Conservation (phyloP, 2,113 vertebrate species). For the Columba janthina region DNA sequence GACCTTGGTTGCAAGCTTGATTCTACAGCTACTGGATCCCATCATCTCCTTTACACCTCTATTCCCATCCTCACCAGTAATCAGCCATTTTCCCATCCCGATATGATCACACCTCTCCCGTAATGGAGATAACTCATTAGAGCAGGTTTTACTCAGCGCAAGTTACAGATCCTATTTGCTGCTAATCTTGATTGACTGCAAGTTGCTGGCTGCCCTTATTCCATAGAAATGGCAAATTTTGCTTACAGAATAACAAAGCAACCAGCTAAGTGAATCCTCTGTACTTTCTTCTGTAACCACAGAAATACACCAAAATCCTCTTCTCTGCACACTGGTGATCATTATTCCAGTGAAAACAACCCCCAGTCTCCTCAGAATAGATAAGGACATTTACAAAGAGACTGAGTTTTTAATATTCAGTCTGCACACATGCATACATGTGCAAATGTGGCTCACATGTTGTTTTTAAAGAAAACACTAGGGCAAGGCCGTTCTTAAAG, state of each 20-base stretch:
- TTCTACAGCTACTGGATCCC: neutral
- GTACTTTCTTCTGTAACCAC: neutral
- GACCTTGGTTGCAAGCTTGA: neutral
- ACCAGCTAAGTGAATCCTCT: neutral
- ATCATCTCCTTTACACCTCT: neutral
- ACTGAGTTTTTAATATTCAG: neutral
- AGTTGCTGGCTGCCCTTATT: conserved; percentile 5
- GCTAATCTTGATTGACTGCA: neutral
- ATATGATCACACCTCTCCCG: neutral
- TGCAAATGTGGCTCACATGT: neutral
- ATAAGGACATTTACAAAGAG: conserved; percentile 11
- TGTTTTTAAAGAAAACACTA: conserved; percentile 26
- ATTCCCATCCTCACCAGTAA: neutral
- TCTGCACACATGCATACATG: neutral
- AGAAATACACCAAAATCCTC: neutral
- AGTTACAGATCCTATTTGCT: conserved; percentile 27
- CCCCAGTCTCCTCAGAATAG: neutral
- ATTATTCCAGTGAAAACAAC: conserved; percentile 1
- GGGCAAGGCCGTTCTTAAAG: neutral
- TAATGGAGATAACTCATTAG: neutral
- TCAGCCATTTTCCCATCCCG: neutral
- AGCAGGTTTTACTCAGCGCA: neutral
- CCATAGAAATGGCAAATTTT: conserved; percentile 26
- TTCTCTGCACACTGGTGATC: neutral
- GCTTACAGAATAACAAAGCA: conserved; percentile 31